phyloP scores from a whole-genome alignment of 1,140 invertebrate genomes.

The Mesaphorura yosii region DNA sequence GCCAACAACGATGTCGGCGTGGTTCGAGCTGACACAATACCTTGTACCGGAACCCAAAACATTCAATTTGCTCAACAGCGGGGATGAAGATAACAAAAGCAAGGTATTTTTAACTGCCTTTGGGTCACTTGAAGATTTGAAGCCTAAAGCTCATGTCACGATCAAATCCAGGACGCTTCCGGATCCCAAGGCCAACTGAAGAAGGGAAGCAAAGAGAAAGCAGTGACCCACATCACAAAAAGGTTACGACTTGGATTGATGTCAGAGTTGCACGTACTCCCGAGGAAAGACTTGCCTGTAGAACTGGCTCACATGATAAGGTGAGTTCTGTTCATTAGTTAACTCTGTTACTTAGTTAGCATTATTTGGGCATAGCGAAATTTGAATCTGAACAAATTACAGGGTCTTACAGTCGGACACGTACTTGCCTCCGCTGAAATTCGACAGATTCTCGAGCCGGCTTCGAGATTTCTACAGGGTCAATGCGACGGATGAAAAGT shows the following conservation, averaged over 20 bases:
- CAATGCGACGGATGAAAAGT: constrained; percentile 21
- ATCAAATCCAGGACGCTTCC: not conserved
- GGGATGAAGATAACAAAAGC: constrained; percentile 5
- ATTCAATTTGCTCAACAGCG: constrained; percentile 59
- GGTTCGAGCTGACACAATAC: constrained; percentile 54
- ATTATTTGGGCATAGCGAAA: too few relatives aligned
- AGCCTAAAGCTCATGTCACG: not conserved
- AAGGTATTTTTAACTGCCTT: too few relatives aligned
- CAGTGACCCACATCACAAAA: constrained; percentile 50
- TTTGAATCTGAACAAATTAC: too few relatives aligned
- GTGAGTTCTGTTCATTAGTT: too few relatives aligned
- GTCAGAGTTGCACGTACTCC: constrained; percentile 50
- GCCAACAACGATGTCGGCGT: constrained; percentile 42
- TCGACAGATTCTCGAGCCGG: constrained; percentile 67
- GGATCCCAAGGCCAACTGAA: not conserved
- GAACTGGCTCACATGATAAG: constrained; percentile 47
- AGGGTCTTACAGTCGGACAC: constrained; percentile 41
- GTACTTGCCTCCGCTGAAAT: constrained; percentile 69
- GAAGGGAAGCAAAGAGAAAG: constrained; percentile 32
- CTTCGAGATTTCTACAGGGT: constrained; percentile 54
- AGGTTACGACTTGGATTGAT: constrained; percentile 51
- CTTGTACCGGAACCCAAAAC: constrained; percentile 56
- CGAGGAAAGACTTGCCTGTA: constrained; percentile 45
- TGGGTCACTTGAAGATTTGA: not conserved
- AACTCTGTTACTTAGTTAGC: too few relatives aligned